phyloP scores from a whole-genome alignment of 23 tunicate genomes.

The Styela clava region DNA sequence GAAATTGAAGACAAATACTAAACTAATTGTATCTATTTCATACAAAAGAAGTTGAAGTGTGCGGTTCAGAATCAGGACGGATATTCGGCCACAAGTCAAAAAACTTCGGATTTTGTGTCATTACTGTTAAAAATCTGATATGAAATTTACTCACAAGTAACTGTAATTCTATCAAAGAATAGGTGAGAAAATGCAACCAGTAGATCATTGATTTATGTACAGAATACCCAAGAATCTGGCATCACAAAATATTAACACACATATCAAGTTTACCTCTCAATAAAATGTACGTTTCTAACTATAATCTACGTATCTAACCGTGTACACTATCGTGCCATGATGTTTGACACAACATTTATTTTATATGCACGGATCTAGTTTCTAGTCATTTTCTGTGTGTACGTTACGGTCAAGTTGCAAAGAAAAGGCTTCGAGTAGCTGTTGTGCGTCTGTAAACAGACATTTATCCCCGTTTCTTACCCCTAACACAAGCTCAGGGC shows the following conservation, averaged over 20 bases:
- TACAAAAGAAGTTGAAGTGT: neutral
- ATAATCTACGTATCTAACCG: too few species aligned
- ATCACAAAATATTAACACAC: too few species aligned
- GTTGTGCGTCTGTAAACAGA: slow-evolving; percentile 6
- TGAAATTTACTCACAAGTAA: too few species aligned
- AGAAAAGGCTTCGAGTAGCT: slow-evolving; percentile 16
- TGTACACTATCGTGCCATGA: too few species aligned
- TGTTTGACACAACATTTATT: neutral
- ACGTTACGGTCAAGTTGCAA: slow-evolving; percentile 20
- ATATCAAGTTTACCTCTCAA: too few species aligned
- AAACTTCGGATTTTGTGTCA: neutral
- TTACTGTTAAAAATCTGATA: too few species aligned
- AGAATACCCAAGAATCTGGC: too few species aligned
- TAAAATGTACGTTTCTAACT: too few species aligned
- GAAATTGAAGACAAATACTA: neutral
- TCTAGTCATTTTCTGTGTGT: slow-evolving; percentile 6
- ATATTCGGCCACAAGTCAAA: neutral
- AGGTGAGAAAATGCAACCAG: too few species aligned
- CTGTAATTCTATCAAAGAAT: too few species aligned
- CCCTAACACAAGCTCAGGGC: neutral
- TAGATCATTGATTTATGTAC: too few species aligned
- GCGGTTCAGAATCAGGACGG: neutral
- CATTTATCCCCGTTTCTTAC: neutral
- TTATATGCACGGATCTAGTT: neutral
- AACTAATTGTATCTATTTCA: neutral